Evolutionary conservation across 2,888 invertebrate genomes (phyloP), one percentile per base, ranked within the genome.

Genomic region (Ichneumon xanthorius): DNA sequence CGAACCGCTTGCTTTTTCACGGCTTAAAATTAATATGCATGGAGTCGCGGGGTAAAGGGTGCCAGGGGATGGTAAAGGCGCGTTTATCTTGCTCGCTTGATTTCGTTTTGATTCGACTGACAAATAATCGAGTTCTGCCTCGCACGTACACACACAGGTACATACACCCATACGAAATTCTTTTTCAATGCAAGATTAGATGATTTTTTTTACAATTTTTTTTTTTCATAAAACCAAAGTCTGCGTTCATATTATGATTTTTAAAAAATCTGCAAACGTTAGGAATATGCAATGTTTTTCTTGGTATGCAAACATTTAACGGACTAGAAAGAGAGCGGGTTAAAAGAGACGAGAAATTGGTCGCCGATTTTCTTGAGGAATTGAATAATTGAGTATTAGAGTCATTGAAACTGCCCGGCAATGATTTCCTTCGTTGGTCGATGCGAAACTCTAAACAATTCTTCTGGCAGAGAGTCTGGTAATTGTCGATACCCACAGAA

Each of bases 11-110:
- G 91, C 90, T 92, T 93, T 93, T 93, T 92, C 91, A 90, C 88
- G 92, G 93, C 93, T 93, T 92, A 92, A 93, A 93, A 93, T 93
- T 93, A 93, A 93, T 93, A 94, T 94, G 93, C 93, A 93, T 93
- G 93, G 92, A 90, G 87, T 90, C 88, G 90, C 89, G 90, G 88
- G 87, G 75, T 48, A 45, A 70, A 40, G 67, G 67, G 65, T 65
- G 79, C 7, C 22, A 11, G 33, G 19, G 19, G 22, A 30, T 19
- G 82, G 71, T 71, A 91, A 93, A 91, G 70, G 81, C 55, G 77
- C 92, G 93, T 93, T 93, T 93, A 93, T 93, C 93, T 93, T 92
- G 92, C 92, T 87, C 87, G 92, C 91, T 93, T 92, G 92, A 93
- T 93, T 93, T 93, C 93, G 91, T 93, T 93, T 93, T 92, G 93